phyloP scores from a whole-genome alignment of 2,113 vertebrate genomes.

The Archocentrus centrarchus region DNA sequence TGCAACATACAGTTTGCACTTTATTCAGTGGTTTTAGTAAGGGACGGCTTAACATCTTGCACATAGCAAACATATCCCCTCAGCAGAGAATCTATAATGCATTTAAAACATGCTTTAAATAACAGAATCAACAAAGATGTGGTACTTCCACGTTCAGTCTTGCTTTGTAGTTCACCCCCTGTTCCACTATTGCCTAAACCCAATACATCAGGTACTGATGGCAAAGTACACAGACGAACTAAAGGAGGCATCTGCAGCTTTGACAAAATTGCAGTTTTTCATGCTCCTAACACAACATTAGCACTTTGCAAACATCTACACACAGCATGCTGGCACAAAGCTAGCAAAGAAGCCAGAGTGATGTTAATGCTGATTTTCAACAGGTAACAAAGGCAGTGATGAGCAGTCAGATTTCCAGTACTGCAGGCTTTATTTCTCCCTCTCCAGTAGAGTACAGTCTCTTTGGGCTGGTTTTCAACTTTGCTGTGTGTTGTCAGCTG shows the following conservation, averaged over 20 bases:
- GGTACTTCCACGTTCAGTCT: background rate
- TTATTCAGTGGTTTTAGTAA: background rate
- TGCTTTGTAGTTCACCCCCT: background rate
- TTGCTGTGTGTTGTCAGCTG: background rate
- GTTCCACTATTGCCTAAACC: background rate
- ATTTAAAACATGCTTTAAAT: accelerated
- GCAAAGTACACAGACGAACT: background rate
- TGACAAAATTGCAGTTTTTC: background rate
- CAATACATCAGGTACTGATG: background rate
- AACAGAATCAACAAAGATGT: background rate
- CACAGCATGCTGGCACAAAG: background rate
- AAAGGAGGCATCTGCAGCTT: background rate
- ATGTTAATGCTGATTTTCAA: background rate
- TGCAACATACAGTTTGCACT: background rate
- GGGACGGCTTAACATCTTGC: background rate
- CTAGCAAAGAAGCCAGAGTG: background rate
- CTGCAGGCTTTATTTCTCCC: background rate
- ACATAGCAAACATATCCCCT: background rate
- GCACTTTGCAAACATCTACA: background rate
- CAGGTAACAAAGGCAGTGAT: background rate
- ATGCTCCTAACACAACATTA: background rate
- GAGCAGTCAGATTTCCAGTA: background rate
- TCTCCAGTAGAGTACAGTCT: background rate
- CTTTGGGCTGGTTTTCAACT: background rate
- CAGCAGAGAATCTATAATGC: background rate